phyloP scores from a whole-genome alignment of 2,113 vertebrate species.

The Plectropomus leopardus region DNA sequence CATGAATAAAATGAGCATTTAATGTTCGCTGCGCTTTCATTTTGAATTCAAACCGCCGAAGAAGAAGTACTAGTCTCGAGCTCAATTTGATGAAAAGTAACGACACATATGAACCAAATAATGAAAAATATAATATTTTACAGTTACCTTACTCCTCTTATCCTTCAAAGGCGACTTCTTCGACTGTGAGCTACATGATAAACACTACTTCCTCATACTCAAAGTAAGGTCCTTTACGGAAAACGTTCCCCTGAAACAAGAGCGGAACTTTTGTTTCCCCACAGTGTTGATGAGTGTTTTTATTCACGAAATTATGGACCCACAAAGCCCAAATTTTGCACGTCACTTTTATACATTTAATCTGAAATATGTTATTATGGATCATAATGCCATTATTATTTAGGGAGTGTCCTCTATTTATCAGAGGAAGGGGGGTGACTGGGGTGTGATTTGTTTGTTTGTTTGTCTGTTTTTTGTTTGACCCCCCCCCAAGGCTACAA shows the following conservation, averaged over 20 bases:
- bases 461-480: too few species aligned
- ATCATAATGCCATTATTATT: neutral
- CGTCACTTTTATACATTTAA: neutral
- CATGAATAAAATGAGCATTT: neutral
- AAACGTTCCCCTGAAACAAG: conserved; percentile 57
- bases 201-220: conserved; percentile 40
- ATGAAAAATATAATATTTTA: neutral
- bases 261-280: conserved; percentile 8
- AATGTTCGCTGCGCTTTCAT: neutral
- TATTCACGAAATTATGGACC: neutral
- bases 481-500: too few species aligned
- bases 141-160: conserved; percentile 11
- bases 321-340: neutral
- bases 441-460: too few species aligned
- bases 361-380: neutral
- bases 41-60: neutral
- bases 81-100: neutral
- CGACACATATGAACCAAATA: neutral
- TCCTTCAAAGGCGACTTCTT: neutral
- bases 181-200: neutral
- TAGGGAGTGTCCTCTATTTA: too few species aligned
- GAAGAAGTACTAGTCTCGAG: neutral
- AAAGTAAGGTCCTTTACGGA: neutral
- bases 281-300: neutral
- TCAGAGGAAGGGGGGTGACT: too few species aligned